phyloP scores from a whole-genome alignment of 2,888 invertebrate genomes.

The Marasmarcha lunaedactyla region DNA sequence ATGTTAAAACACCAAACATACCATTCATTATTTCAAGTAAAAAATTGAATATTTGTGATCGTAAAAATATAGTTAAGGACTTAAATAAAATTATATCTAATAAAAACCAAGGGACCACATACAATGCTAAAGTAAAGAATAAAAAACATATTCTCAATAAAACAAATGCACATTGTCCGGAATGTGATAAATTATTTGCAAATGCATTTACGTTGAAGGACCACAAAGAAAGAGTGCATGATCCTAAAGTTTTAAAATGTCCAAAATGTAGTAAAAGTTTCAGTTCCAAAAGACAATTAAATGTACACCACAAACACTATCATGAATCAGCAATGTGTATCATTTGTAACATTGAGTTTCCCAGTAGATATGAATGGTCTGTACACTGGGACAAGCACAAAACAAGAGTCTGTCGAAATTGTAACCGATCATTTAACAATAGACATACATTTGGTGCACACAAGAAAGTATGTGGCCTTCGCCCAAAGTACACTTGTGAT shows the following conservation, averaged over 20 bases:
- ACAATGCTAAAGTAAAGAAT: background rate
- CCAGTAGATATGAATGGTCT: constrained; percentile 34
- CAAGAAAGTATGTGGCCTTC: constrained; percentile 33
- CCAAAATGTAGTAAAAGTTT: constrained; percentile 39
- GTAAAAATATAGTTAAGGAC: too few species aligned
- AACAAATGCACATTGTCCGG: constrained; percentile 20
- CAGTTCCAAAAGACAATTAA: constrained; percentile 35
- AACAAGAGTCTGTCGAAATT: constrained; percentile 30
- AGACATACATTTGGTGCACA: constrained; percentile 35
- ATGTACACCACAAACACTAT: constrained; percentile 30
- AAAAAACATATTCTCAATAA: constrained; percentile 16
- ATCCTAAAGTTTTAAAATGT: background rate
- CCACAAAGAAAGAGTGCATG: constrained; percentile 37
- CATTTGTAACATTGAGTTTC: constrained; percentile 35
- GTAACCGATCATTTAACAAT: constrained; percentile 34
- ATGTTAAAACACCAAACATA: constrained; percentile 23
- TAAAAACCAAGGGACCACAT: constrained; percentile 22
- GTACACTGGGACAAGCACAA: constrained; percentile 41
- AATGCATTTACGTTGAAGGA: constrained; percentile 25
- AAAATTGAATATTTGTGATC: constrained; percentile 22
- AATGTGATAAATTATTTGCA: constrained; percentile 37
- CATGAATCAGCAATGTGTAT: constrained; percentile 39
- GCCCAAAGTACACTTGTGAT: constrained; percentile 26
- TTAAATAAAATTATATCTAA: constrained; percentile 8
- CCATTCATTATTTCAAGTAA: constrained; percentile 28